Evolutionary conservation across 2,113 vertebrate species (phyloP), one percentile per base, ranked within the genome.

Genomic region (Pachycephala philippinensis): DNA sequence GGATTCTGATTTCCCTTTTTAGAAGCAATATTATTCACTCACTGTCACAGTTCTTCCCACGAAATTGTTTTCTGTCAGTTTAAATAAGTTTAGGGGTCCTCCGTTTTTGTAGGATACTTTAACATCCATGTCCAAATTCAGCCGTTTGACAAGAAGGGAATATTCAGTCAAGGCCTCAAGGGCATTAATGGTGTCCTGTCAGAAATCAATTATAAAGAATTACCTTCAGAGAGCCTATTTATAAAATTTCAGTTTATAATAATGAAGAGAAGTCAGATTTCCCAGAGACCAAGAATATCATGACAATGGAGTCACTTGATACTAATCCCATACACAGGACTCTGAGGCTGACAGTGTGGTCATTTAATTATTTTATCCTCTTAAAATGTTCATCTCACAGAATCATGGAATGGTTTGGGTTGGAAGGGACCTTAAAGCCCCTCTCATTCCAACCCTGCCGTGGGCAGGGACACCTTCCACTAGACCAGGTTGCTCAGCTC

Each of bases 161-260:
- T 99, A 99, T 84, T 99, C 98, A 15, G 98, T 98, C 91, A 99
- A 52, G 9, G 98, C 98, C 86, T 99, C 98, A 6, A 99, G 97
- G 68, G 99, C 99, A 90, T 99, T 97, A 27, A 98, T 89, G 1
- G 98, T 98, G 96, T 99, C 99, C 99, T 99, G 94, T 64, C 63
- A 93, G 79, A 56, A 97, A 91, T 47, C 16, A 88, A 4, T n/a
- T 23, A 90, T 3, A 30, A 65, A 86, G 6, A 86, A 79, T 92
- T 77, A 49, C 71, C 42, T 65, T 18, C 66, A 71, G 30, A 37
- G 70, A 39, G 37, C 3, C 40, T 19, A 4, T 12, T 37, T 8
- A 14, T 14, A 49, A 60, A 31, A 66, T 52, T 56, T 35, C n/a
- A 63, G 2, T 24, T 78, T 33, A 4, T 11, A 22, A 57, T 2